A percentile compares a stretch with the other conserved stretches of the same genome.
Evolutionary conservation across 2,797 vertebrate genomes (phyloP).

Genomic region (Chaetophractus vellerosus): DNA sequence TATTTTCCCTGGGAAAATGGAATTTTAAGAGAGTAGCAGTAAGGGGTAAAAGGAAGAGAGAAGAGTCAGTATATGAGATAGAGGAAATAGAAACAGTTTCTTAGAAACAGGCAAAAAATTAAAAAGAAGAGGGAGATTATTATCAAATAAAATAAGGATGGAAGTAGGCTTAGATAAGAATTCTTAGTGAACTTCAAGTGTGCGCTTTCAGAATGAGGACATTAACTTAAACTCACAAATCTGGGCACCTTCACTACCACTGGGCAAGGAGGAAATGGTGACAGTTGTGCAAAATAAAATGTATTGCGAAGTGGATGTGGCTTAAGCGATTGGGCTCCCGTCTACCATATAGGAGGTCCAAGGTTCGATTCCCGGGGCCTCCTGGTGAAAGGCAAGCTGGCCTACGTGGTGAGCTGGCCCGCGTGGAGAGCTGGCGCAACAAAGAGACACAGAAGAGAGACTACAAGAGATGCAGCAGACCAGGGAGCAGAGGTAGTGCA

Average conservation of each 20-base stretch:
- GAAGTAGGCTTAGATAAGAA: not conserved
- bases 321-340: too few relatives aligned
- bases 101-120: constrained; percentile 56
- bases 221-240: constrained; percentile 23
- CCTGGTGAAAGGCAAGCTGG: too few relatives aligned
- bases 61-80: constrained; percentile 50
- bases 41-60: not conserved
- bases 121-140: not conserved
- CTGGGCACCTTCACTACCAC: not conserved
- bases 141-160: constrained; percentile 9
- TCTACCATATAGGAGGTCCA: too few relatives aligned
- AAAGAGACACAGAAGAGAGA: too few relatives aligned
- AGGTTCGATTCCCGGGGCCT: too few relatives aligned
- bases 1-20: constrained; percentile 49
- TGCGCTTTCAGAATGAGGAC: constrained; percentile 18
- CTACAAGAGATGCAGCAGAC: too few relatives aligned
- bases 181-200: constrained; percentile 15
- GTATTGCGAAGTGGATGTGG: too few relatives aligned
- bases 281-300: not conserved
- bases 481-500: too few relatives aligned
- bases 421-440: too few relatives aligned
- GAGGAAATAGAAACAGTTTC: constrained; percentile 35
- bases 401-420: too few relatives aligned
- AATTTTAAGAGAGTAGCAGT: constrained; percentile 37
- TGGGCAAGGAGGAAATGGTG: constrained; percentile 34